Evolutionary conservation across 2,113 vertebrate species (phyloP), one percentile per base, ranked within the genome.

Genomic region (Lathamus discolor): DNA sequence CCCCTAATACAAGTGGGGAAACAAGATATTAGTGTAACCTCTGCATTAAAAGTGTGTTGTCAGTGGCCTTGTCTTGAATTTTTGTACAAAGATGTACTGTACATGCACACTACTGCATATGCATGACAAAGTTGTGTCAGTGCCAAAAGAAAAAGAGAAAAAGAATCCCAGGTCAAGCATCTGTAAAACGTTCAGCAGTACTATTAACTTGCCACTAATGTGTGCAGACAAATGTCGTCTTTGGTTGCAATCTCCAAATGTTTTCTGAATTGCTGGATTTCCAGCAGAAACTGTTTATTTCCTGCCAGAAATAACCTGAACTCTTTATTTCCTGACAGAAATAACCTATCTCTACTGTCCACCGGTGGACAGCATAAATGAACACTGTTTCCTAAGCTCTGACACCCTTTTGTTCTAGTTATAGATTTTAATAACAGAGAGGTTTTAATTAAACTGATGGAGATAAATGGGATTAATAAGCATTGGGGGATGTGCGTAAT

Each of bases 371-470:
- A 80, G 20, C 8, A 46, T 19, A 46, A 79, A 85, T 44, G 6
- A 68, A 9, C 1, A 31, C 5, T 57, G 17, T 31, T 86, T 49
- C 22, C 37, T 68, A 46, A 84, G 17, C 48, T 76, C 8, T 2
- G 35, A 13, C 57, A 37, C 10, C 15, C 90, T 77, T 27, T 69
- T 64, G 14, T 68, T 27, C 24, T 52, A 66, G 41, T 64, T 69
- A 85, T 12, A 29, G 67, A 67, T 85, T 93, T 86, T 49, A 83
- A 0, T 73, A 93, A 66, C 2, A 2, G 41, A 41, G 64, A 75
- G 10, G 31, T 62, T 86, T 86, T 75, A 92, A 79, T 93, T 86
- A 92, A 82, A 20, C 17, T 91, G 83, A 76, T 94, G 69, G 81
- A 84, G 3, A 0, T 87, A 83, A 78, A 13, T 49, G 44, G 37